These are phyloP conservation scores for Dolichallabes microphthalmus DNA, from an alignment of 2,113 vertebrate species.

Conservation along the genomic window DNA sequence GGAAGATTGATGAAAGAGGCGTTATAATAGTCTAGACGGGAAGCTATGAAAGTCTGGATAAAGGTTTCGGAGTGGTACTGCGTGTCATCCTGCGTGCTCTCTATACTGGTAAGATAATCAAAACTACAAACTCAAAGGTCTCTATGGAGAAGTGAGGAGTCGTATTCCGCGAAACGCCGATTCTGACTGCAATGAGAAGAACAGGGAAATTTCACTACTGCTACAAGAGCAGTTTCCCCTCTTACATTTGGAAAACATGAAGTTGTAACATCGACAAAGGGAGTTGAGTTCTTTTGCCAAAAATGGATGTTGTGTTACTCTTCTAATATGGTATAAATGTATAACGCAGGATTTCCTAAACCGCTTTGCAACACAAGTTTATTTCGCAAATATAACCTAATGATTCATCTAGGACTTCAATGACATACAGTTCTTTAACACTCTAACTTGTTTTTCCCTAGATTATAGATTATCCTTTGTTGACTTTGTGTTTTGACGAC, in stretches of 20 bases:
- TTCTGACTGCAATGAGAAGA: not conserved
- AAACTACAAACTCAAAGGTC: not conserved
- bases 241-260: too few species aligned
- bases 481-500: not conserved
- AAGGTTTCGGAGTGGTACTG: not conserved
- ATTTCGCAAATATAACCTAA: not conserved
- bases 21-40: slow-evolving; percentile 7
- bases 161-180: not conserved
- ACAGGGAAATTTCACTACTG: not conserved
- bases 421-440: not conserved
- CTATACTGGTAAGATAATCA: not conserved
- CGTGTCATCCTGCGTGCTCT: not conserved
- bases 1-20: not conserved
- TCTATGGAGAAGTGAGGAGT: slow-evolving; percentile 4
- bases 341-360: not conserved
- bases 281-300: not conserved
- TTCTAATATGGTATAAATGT: not conserved
- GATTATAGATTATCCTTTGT: not conserved
- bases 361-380: not conserved
- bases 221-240: not conserved
- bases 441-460: not conserved
- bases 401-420: not conserved
- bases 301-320: not conserved
- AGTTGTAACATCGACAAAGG: not conserved
- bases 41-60: slow-evolving; percentile 7